These are phyloP conservation scores for Archips crataeganus DNA, from an alignment of 2,888 invertebrate species.

Conservation along the genomic window DNA sequence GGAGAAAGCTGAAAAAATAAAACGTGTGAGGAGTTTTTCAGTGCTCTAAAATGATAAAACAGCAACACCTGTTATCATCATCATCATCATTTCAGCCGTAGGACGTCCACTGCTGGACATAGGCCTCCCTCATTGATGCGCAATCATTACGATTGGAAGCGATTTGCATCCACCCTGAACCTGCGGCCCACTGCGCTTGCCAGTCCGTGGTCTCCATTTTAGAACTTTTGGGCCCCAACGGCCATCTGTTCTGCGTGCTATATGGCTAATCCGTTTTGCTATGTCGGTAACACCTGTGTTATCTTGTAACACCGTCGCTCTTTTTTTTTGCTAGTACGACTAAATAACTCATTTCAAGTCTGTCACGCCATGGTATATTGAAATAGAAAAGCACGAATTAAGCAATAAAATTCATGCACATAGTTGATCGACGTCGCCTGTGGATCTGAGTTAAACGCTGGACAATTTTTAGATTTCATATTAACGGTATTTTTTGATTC, in stretches of 20 bases:
- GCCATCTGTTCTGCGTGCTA: no score
- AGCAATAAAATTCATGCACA: neutral
- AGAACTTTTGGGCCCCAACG: no score
- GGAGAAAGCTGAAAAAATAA: neutral
- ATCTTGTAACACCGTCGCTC: neutral
- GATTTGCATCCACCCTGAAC: no score
- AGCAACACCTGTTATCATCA: constrained; percentile 2
- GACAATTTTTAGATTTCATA: neutral
- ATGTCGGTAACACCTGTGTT: neutral
- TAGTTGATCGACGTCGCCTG: neutral
- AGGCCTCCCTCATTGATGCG: no score
- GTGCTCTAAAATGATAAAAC: constrained; percentile 7
- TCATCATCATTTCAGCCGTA: no score
- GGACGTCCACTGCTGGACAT: no score
- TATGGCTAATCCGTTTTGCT: no score
- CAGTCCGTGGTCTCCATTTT: no score
- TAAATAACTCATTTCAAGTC: neutral
- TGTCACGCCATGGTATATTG: neutral
- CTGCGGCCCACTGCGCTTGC: no score
- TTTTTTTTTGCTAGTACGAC: neutral
- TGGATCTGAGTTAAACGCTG: neutral
- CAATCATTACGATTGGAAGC: no score
- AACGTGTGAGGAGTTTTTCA: neutral
- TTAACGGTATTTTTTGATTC: neutral
- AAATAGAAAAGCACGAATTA: neutral